Evolutionary conservation across 2,113 vertebrate species (phyloP), one percentile per base, ranked within the genome.

Genomic region (Petaurus breviceps): DNA sequence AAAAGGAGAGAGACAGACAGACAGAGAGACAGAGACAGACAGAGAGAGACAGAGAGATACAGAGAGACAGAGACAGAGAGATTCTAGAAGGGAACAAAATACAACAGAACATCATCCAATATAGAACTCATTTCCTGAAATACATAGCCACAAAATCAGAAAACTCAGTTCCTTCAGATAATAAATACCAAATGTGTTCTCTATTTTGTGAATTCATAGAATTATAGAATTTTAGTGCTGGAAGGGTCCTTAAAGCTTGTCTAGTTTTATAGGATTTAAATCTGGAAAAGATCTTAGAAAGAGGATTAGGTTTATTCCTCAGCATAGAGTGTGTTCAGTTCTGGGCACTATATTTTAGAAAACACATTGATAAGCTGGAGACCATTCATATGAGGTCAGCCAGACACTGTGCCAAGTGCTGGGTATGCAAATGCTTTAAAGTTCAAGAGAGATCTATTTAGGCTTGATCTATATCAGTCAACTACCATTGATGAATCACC

Each of bases 91-190:
- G 14, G 37, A 84, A 84, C 37, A n/a, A 84, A 84, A 84, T 84
- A 43, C 37, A 43, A 84, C 37, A 43, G 37, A 84, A 84, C 19
- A 43, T 84, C 22, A 31, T 24, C 89, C 96, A 94, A 97, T 51
- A 61, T 54, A 97, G 54, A 92, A 94, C 26, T 31, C 93, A 95
- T 91, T 96, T 95, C 90, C 89, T 95, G 90, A 93, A 97, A 94
- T 54, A 93, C 51, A 92, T 16, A 91, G 92, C 91, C 89, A 90
- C 54, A 84, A 91, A 47, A 50, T 50, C 94, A 51, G 92, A 91
- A 95, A 96, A 95, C 26, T 3, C 7, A 94, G 89, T 43, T 92
- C 92, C 57, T 91, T 51, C 46, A 91, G 90, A 46, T 93, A 55
- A 37, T 22, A n/a, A 84, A 49, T 1, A 7, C 89, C 91, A 89